Conservation (phyloP, 2,797 vertebrate genomes). For the Ptychobarbus kaznakovi region DNA sequence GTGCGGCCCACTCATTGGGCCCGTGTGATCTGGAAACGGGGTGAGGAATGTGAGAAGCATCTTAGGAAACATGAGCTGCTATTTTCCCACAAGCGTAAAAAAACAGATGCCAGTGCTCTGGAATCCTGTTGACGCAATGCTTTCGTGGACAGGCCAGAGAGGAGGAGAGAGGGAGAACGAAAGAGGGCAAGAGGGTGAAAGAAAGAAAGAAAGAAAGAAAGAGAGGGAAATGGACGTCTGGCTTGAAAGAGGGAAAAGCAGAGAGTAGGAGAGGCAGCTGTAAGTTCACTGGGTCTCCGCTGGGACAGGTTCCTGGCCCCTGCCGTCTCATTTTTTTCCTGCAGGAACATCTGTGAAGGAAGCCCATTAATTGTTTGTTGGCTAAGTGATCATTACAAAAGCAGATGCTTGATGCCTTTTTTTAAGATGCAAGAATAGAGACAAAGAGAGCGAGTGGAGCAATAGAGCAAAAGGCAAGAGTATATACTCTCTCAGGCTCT, state of each 20-base stretch:
- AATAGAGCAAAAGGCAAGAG: conserved; percentile 18
- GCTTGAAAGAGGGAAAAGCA: conserved; percentile 60
- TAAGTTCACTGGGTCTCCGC: conserved; percentile 59
- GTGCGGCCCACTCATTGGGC: conserved; percentile 65
- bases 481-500: conserved; percentile 70
- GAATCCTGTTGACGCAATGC: conserved; percentile 81
- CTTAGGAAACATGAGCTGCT: conserved; percentile 87
- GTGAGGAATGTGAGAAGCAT: conserved; percentile 88
- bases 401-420: conserved; percentile 71
- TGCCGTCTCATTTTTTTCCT: conserved; percentile 67
- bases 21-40: conserved; percentile 81
- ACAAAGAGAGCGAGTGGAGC: conserved; percentile 59
- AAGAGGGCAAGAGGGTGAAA: not conserved
- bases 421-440: conserved; percentile 67
- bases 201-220: not conserved
- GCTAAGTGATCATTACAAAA: conserved; percentile 76
- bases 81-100: conserved; percentile 94
- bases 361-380: conserved; percentile 79
- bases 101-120: conserved; percentile 78
- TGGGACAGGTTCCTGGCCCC: conserved; percentile 62
- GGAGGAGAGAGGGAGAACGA: conserved; percentile 25
- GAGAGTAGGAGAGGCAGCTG: conserved; percentile 63
- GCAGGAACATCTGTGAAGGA: conserved; percentile 69
- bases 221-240: conserved; percentile 14
- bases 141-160: conserved; percentile 65